phyloP scores from a whole-genome alignment of 2,113 vertebrate genomes.

The Pachyramphus minor region DNA sequence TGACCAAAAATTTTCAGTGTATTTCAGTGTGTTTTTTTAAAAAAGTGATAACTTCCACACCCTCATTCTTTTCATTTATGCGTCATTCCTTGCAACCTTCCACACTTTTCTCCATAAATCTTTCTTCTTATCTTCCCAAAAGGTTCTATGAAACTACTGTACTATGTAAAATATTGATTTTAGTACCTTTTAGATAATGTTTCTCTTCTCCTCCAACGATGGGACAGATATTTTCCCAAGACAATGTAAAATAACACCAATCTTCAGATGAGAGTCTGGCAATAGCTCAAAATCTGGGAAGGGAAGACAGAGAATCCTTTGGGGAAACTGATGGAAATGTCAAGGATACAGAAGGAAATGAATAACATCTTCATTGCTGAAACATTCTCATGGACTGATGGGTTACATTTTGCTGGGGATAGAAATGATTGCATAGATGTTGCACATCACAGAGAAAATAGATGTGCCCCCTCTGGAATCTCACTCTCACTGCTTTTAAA shows the following conservation, averaged over 20 bases:
- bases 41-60: background rate
- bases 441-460: background rate
- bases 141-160: background rate
- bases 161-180: background rate
- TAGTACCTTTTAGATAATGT: background rate
- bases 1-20: background rate
- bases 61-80: background rate
- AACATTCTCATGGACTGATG: background rate
- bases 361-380: background rate
- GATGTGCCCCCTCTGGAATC: background rate
- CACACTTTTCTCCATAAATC: background rate
- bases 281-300: background rate
- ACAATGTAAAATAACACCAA: background rate
- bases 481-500: background rate
- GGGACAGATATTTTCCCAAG: background rate
- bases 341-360: background rate
- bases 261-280: background rate
- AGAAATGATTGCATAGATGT: background rate
- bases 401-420: background rate
- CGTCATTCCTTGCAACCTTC: background rate
- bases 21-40: background rate
- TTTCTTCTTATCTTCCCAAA: background rate
- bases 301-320: background rate
- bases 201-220: background rate
- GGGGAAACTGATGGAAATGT: slow-evolving; percentile 17